Conservation (phyloP, 2,113 vertebrate genomes). For the Cephalopholis sonnerati region DNA sequence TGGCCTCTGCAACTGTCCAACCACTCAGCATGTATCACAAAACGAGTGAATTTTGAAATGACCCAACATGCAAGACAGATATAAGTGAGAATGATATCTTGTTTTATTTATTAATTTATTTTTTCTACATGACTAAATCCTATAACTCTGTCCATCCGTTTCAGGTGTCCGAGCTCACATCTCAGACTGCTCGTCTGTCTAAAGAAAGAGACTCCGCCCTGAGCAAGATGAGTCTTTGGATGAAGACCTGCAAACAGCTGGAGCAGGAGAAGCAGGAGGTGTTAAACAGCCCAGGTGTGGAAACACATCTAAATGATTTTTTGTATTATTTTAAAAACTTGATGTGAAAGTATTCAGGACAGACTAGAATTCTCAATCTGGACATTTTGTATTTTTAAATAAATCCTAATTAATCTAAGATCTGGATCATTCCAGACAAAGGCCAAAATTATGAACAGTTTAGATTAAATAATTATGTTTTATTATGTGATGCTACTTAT, state of each 20-base stretch:
- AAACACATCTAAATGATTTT: neutral
- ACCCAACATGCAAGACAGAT: no score
- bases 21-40: neutral
- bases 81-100: neutral
- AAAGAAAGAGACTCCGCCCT: constrained; percentile 85
- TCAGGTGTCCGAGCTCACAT: constrained; percentile 81
- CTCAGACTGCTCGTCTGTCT: constrained; percentile 73
- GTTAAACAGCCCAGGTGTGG: constrained; percentile 73
- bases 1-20: neutral
- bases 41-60: neutral
- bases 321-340: neutral
- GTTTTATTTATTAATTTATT: neutral
- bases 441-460: neutral
- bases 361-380: neutral
- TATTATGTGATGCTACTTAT: neutral
- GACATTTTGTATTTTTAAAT: neutral
- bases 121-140: neutral
- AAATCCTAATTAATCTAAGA: neutral
- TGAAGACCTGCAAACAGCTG: constrained; percentile 89
- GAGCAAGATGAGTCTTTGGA: constrained; percentile 86
- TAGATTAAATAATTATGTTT: neutral
- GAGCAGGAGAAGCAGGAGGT: constrained; percentile 88
- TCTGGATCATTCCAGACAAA: neutral
- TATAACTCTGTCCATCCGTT: neutral
- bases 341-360: neutral